These are phyloP conservation scores for Rutpela maculata DNA, from an alignment of 2,888 invertebrate genomes.

Conservation along the genomic window DNA sequence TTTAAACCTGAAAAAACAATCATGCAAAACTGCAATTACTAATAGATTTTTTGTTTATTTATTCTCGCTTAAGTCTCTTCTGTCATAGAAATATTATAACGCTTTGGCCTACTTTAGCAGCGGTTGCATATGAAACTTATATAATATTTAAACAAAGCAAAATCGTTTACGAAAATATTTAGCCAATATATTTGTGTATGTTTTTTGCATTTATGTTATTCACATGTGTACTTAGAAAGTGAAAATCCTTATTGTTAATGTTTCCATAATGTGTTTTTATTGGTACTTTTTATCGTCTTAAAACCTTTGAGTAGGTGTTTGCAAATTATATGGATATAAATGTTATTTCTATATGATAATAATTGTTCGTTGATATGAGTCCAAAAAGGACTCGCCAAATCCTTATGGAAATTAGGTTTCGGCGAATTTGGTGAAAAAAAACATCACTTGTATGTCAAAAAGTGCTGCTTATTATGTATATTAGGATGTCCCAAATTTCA, in stretches of 20 bases:
- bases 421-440: too few relatives aligned
- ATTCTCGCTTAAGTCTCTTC: not conserved
- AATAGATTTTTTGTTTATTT: not conserved
- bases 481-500: too few relatives aligned
- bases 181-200: not conserved
- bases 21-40: not conserved
- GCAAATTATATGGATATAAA: too few relatives aligned
- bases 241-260: not conserved
- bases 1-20: not conserved
- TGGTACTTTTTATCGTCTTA: not conserved
- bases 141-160: conserved; percentile 4
- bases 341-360: too few relatives aligned
- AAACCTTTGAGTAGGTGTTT: too few relatives aligned
- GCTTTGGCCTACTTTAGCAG: not conserved
- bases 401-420: too few relatives aligned
- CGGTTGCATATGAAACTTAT: conserved; percentile 3
- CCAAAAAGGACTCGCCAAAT: too few relatives aligned
- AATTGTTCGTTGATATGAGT: too few relatives aligned
- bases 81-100: not conserved
- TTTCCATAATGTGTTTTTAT: not conserved
- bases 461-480: too few relatives aligned
- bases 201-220: not conserved
- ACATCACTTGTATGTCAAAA: too few relatives aligned
- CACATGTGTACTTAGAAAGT: not conserved
- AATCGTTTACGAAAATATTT: not conserved